Base-by-base conservation (phyloP, 2,888 invertebrate species). In the Gastracanthus pulcherrimus region DNA sequence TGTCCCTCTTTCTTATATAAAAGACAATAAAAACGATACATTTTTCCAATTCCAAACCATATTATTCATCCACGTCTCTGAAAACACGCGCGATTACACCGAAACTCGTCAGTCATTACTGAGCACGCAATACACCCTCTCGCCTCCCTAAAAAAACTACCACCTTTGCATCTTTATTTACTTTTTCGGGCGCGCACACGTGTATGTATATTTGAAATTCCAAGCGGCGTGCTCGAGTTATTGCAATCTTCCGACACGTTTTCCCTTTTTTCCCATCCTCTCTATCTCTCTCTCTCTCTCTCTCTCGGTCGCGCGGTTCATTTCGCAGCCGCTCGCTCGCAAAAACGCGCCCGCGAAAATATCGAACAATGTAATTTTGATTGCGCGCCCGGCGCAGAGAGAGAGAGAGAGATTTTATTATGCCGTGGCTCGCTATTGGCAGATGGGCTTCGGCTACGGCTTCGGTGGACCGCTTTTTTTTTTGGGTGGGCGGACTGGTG, bases 351-450 rank as follows among this genome's bases (percentile, higher is more conserved):
- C 45, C 66, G 45, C 72, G 67, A 58, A 69, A 75, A 80, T 75
- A 81, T 66, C 76, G 70, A 76, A 81, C 76, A 81, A 81, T 81
- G 76, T 76, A 58, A 71, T 76, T 76, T 76, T 76, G 80, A 81
- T 81, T 81, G 66, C 71, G 55, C 13, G 36, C 11, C 60, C 4
- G 62, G 38, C 7, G 41, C 11, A 34, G n/a, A n/a, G n/a, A n/a
- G n/a, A 5, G 34, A 55, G 23, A 19, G 16, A 71, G 60, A 67
- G 74, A 79, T 79, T 74, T 74, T 67, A 79, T 67, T 79, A 74
- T 72, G 67, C 34, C 45, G 36, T 4, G 1, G 55, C 31, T 41
- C 48, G 34, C n/a, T 23, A 38, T 34, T 51, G 51, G 64, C 23
- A 19, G 76, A 31, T 34, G n/a, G 58, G 3, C n/a, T 13, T n/a